Evolutionary conservation across 2,888 invertebrate genomes (phyloP), one percentile per base, ranked within the genome.

Genomic region (Iphiclides podalirius): DNA sequence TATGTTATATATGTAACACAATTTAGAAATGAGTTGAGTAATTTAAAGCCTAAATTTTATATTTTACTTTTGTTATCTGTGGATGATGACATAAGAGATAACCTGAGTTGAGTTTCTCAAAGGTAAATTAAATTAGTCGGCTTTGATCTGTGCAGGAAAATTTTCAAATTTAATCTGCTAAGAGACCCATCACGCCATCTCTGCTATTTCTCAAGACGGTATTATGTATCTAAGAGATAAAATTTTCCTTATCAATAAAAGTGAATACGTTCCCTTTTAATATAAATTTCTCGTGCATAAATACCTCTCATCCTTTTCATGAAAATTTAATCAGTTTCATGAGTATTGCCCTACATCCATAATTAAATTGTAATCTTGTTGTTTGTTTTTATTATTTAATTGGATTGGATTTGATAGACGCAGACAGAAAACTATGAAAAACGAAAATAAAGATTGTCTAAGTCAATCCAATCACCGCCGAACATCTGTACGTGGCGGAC

Each of bases 91-190:
- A 31, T 46, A 36, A 54, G 50, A 58, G 52, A 59, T 54, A 59
- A 53, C 52, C 52, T 50, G 50, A 17, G 31, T 36, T 40, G 17
- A 44, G 39, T 44, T 39, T 47, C 43, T 41, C 47, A 34, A 35
- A 51, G 52, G 54, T 51, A 56, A 58, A 59, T 60, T 59, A 62
- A 63, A 61, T 65, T 61, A 56, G 54, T 59, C 59, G 58, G 39
- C 59, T 63, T 63, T 63, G 61, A 63, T 60, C 53, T 56, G 48
- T 43, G 36, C 35, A 52, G 33, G 44, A 52, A 58, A 59, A 55
- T 58, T 49, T 55, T 52, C 36, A 31, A 52, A 43, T 54, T 55
- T 61, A 60, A 60, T 58, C 48, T 54, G 33, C 47, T 53, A 45
- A 55, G 52, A 49, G 52, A 53, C 39, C 47, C 49, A 36, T 41